Evolutionary conservation across 2,113 vertebrate species (phyloP), one percentile per base, ranked within the genome.

Genomic region (Stercorarius parasiticus): DNA sequence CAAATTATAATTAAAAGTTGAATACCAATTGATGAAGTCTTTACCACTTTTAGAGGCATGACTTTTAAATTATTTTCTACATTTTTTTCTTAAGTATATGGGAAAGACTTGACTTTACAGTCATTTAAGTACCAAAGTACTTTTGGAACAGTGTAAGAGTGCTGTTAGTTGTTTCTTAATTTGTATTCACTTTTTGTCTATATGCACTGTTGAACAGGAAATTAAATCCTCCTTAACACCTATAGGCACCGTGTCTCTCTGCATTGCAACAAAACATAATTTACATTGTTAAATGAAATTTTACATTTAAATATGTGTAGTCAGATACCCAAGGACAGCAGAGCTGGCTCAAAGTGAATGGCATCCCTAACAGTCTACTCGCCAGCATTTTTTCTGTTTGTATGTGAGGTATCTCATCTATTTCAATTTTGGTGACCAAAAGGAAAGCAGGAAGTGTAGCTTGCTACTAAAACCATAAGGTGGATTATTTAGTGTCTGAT

Each of bases 1-100:
- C 78, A 89, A 95, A 96, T 92, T 82, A 42, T 73, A 90, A 94
- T 90, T 86, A 53, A 30, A 92, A 85, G 36, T 77, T 73, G 91
- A 95, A 38, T 71, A 76, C 40, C 59, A 73, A 3, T 58, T 93
- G 45, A 11, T 90, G 13, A 95, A 83, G 74, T 70, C 27, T 85
- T 90, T 85, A 80, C 49, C 20, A 15, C 85, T 66, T 86, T 59
- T 17, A 72, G 40, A 77, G n/a, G 27, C 53, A 29, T 53, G 49
- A 45, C 20, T 49, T 94, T 90, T 42, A 53, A 76, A 71, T 88
- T 36, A 53, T 80, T 85, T 82, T 88, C 69, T 92, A 13, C 9
- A 1, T 5, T 50, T 50, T 72, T 78, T 74, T 9, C 36, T 30
- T 42, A 74, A 30, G 32, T 72, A 18, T 80, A 49, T 82, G 49